phyloP scores from a whole-genome alignment of 2,888 invertebrate genomes.

The Hanleya hanleyi region DNA sequence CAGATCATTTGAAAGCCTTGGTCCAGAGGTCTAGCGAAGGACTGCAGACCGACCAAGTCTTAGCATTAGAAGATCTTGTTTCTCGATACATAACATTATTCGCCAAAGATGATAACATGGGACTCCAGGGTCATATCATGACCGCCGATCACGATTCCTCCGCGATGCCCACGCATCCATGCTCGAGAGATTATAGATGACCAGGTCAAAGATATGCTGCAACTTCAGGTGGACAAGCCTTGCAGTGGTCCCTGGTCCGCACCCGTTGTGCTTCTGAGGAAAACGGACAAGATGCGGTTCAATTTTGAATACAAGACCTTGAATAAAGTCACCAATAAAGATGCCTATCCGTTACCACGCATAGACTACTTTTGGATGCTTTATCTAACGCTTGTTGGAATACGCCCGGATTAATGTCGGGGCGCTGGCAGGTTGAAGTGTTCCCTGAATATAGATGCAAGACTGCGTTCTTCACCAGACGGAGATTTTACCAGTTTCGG shows the following conservation, averaged over 20 bases:
- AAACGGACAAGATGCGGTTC: constrained; percentile 16
- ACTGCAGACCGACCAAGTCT: too few species aligned
- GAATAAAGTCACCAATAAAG: constrained; percentile 23
- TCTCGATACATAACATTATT: too few species aligned
- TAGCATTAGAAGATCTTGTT: not conserved
- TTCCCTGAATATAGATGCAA: constrained; percentile 31
- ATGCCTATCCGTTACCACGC: constrained; percentile 24
- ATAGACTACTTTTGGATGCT: constrained; percentile 36
- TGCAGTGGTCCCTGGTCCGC: constrained; percentile 13
- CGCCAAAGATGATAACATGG: not conserved
- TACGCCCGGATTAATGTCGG: constrained; percentile 40
- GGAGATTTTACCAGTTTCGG: constrained; percentile 36
- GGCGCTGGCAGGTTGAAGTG: constrained; percentile 49
- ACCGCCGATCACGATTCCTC: not conserved
- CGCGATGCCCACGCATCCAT: not conserved
- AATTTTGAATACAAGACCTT: constrained; percentile 28
- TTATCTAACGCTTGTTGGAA: constrained; percentile 36
- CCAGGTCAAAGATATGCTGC: constrained; percentile 27
- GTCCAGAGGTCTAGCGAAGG: too few species aligned
- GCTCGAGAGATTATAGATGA: too few species aligned
- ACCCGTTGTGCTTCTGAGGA: constrained; percentile 30
- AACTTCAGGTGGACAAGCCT: constrained; percentile 17
- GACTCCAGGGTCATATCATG: not conserved
- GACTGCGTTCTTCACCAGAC: constrained; percentile 40
- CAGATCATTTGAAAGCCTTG: too few species aligned